phyloP scores from a whole-genome alignment of 92 coral and sea anemone species.

The Porites rus region DNA sequence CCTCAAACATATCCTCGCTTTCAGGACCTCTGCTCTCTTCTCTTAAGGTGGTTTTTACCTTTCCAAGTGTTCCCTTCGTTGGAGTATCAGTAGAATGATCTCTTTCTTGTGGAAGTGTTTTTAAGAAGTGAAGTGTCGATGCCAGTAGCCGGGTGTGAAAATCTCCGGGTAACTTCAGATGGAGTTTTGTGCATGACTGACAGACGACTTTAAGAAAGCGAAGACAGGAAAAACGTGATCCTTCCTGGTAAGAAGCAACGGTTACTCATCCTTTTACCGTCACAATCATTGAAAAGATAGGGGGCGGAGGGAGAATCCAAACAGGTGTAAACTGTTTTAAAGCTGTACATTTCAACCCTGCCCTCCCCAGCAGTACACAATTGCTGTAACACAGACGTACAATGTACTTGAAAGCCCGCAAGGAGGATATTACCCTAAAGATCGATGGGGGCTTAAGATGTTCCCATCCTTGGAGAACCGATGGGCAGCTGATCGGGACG shows the following conservation, averaged over 20 bases:
- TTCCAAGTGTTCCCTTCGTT: background rate
- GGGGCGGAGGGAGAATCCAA: too few species aligned
- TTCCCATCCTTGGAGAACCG: too few species aligned
- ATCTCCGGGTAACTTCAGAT: conserved; percentile 57
- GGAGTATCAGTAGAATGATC: background rate
- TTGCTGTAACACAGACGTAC: too few species aligned
- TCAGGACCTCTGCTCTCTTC: background rate
- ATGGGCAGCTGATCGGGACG: too few species aligned
- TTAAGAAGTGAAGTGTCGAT: conserved; percentile 65
- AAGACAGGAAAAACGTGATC: conserved; percentile 41
- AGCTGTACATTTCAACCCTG: too few species aligned
- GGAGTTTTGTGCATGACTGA: conserved; percentile 38
- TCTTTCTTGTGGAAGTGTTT: conserved; percentile 11
- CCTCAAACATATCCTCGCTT: conserved; percentile 1
- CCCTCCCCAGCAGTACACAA: too few species aligned
- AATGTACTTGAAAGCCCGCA: too few species aligned
- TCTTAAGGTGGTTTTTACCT: background rate
- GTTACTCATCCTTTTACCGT: background rate
- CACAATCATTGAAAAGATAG: too few species aligned
- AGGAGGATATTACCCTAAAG: too few species aligned
- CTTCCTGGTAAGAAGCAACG: background rate
- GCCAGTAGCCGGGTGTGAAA: conserved; percentile 70
- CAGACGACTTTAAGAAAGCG: conserved; percentile 57
- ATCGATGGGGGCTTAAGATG: too few species aligned
- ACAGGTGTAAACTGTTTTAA: too few species aligned